phyloP scores from a whole-genome alignment of 2,797 vertebrate species.

The Natrix natrix region DNA sequence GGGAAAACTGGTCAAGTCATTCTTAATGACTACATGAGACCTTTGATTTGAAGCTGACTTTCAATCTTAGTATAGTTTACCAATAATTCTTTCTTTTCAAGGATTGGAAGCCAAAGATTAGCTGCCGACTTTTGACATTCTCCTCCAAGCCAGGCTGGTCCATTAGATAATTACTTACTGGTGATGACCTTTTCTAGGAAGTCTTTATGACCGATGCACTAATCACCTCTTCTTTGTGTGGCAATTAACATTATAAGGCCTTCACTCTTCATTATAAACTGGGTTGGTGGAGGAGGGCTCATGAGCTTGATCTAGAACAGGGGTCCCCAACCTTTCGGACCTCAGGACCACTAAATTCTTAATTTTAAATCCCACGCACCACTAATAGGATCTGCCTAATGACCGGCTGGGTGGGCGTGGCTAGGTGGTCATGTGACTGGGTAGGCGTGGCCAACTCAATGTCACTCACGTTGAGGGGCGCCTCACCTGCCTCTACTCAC shows the following conservation, averaged over 20 bases:
- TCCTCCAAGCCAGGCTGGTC: slow-evolving; percentile 49
- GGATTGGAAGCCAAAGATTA: slow-evolving; percentile 25
- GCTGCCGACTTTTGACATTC: slow-evolving; percentile 42
- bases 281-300: slow-evolving; percentile 37
- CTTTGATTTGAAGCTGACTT: slow-evolving; percentile 29
- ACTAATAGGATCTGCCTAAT: no score
- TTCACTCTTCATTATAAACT: slow-evolving; percentile 36
- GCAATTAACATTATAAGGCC: slow-evolving; percentile 52
- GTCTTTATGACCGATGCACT: slow-evolving; percentile 47
- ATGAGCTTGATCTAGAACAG: background rate
- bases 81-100: slow-evolving; percentile 52
- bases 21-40: background rate
- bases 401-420: no score
- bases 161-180: slow-evolving; percentile 71
- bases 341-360: no score
- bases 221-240: slow-evolving; percentile 49
- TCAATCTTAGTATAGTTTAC: slow-evolving; percentile 14
- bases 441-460: no score
- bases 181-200: slow-evolving; percentile 46
- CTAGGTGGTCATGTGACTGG: no score
- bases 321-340: no score
- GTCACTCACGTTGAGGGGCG: no score
- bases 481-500: no score
- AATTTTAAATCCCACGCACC: no score
- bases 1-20: background rate